Conservation (phyloP, 2,113 vertebrate species). For the Tichodroma muraria region DNA sequence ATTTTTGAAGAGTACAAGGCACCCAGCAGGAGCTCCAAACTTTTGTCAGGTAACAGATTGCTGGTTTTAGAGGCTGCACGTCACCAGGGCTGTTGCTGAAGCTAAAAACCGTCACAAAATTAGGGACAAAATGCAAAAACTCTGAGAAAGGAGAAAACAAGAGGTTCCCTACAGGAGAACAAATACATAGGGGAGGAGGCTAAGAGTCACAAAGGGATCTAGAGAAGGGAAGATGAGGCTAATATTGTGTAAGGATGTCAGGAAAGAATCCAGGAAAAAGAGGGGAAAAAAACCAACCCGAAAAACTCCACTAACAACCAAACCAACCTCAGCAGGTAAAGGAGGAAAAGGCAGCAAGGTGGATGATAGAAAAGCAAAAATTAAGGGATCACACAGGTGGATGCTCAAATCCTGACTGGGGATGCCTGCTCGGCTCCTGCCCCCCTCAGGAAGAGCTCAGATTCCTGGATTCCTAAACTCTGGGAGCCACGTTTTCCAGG, state of each 20-base stretch:
- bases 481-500: neutral
- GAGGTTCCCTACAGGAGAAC: neutral
- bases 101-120: neutral
- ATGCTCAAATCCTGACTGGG: neutral
- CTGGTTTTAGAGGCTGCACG: neutral
- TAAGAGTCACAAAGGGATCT: neutral
- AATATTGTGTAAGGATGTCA: neutral
- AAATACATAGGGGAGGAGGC: accelerated
- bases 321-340: neutral
- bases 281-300: accelerated
- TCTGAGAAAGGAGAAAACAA: neutral
- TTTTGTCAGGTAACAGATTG: neutral
- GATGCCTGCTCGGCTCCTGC: neutral
- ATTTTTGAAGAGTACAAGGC: neutral
- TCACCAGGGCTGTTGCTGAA: neutral
- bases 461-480: neutral
- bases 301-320: neutral
- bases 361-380: neutral
- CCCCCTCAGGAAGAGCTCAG: neutral
- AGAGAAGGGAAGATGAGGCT: neutral
- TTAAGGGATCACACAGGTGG: neutral
- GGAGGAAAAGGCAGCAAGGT: neutral
- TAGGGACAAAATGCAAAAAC: neutral
- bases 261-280: neutral
- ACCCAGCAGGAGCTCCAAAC: neutral